phyloP scores from a whole-genome alignment of 2,797 vertebrate genomes.

The Botia kubotai region DNA sequence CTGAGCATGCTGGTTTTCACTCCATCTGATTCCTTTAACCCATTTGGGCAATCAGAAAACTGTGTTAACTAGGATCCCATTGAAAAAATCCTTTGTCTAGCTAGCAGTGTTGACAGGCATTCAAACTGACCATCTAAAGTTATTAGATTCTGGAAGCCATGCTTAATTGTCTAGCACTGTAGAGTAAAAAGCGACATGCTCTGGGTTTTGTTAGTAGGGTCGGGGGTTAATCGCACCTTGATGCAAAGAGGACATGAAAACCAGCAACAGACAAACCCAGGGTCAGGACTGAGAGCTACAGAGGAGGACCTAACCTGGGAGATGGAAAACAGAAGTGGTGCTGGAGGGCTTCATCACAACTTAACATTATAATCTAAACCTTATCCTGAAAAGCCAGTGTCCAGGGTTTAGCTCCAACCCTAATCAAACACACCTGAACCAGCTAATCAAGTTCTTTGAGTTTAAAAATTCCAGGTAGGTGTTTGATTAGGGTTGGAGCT shows the following conservation, averaged over 20 bases:
- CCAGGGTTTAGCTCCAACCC: not conserved
- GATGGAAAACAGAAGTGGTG: constrained; percentile 34
- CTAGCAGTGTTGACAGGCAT: constrained; percentile 17
- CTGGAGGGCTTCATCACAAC: constrained; percentile 49
- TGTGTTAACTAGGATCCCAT: constrained; percentile 59
- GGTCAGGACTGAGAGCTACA: constrained; percentile 70
- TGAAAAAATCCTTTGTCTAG: not conserved
- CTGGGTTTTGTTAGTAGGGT: constrained; percentile 72
- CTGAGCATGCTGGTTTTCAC: constrained; percentile 85
- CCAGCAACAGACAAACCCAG: constrained; percentile 79
- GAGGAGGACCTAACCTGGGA: constrained; percentile 52
- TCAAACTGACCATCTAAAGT: constrained; percentile 19
- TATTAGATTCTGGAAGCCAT: constrained; percentile 54
- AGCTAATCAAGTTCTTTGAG: not conserved
- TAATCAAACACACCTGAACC: not conserved
- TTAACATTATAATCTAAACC: not conserved
- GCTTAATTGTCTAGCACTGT: constrained; percentile 49
- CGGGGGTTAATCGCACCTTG: constrained; percentile 64
- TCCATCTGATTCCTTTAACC: constrained; percentile 82
- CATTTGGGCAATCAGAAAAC: constrained; percentile 77
- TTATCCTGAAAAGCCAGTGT: not conserved
- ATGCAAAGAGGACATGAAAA: constrained; percentile 80
- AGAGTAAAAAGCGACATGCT: constrained; percentile 59
- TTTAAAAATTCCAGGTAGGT: not conserved
- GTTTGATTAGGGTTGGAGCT: not conserved